Evolutionary conservation across 1,140 invertebrate genomes (phyloP), one percentile per base, ranked within the genome.

Genomic region (Platyura marginata): DNA sequence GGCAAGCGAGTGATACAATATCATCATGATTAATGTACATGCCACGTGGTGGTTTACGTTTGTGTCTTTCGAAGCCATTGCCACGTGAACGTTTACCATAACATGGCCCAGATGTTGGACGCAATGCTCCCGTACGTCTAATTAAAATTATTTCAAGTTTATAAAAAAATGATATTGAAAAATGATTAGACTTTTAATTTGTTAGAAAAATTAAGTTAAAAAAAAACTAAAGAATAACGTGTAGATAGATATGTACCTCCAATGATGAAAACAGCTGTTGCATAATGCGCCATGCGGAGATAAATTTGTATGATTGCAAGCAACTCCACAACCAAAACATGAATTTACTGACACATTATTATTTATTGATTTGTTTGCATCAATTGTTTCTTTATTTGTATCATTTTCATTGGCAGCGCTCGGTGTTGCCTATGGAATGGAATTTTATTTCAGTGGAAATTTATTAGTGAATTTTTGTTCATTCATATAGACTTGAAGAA

Each of bases 1-100:
- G 16, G 36, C 74, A 76, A 25, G 88, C 90, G 67, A 95, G 77
- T 38, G 82, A 76, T 44, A 85, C 76, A 52, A 96, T 72, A 71
- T 95, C 92, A 62, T 95, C 91, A 62, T 94, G 84, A 71, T 92
- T 93, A 59, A 97, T 83, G 68, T 91, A 88, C 81, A 98, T 93
- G 62, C 92, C 92, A 48, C 85, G 77, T 22, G 92, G 92, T 47
- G 92, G 85, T 58, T 87, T 87, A 55, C 88, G 75, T 66, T 91
- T 91, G 69, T 89, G 80, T 38, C 82, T 74, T 61, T 77, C 75
- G 53, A 74, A 67, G 44, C 64, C 56, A 41, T 51, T 54, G 32
- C 40, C 29, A 8, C 56, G 51, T 42, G 49, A 51, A 44, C 63
- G 52, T 52, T 64, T 64, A 40, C 60, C 57, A 23, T 57, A 59